Percentiles rank a stretch among this genome's conserved stretches.
These are phyloP conservation scores for Sebastes nivosus DNA, from an alignment of 2,797 vertebrate species.

Conservation along the genomic window DNA sequence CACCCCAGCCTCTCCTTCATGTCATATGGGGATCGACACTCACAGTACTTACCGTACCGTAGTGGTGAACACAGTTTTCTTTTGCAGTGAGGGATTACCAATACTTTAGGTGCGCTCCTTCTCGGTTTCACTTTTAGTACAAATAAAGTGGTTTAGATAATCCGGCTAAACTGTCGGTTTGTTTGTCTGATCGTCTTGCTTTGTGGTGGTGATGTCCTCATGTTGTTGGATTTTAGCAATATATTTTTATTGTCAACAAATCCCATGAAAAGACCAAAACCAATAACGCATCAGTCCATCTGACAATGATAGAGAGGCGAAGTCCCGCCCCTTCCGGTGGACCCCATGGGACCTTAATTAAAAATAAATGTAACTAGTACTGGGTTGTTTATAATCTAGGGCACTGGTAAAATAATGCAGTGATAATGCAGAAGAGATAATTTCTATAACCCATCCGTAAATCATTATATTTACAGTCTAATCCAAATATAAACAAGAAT, in stretches of 20 bases:
- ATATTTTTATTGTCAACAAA: background rate
- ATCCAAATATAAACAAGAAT: too few species aligned
- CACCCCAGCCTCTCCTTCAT: background rate
- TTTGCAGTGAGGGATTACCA: background rate
- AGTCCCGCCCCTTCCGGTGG: too few species aligned
- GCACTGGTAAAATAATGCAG: too few species aligned
- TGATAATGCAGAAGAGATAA: too few species aligned
- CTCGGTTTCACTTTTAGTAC: background rate
- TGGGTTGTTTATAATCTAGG: too few species aligned
- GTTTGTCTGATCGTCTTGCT: background rate
- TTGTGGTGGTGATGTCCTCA: background rate
- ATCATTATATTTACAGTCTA: too few species aligned
- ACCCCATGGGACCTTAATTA: too few species aligned
- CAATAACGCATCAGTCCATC: background rate
- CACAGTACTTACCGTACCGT: too few species aligned
- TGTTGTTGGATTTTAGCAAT: background rate
- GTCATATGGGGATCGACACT: background rate
- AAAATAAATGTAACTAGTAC: too few species aligned
- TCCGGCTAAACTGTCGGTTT: background rate
- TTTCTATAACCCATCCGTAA: too few species aligned
- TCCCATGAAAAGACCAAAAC: background rate
- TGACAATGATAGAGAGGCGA: too few species aligned
- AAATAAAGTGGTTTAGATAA: background rate
- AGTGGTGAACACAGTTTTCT: background rate
- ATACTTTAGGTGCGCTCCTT: background rate